Evolutionary conservation across 2,113 vertebrate species (phyloP), one percentile per base, ranked within the genome.

Genomic region (Mustela nigripes): DNA sequence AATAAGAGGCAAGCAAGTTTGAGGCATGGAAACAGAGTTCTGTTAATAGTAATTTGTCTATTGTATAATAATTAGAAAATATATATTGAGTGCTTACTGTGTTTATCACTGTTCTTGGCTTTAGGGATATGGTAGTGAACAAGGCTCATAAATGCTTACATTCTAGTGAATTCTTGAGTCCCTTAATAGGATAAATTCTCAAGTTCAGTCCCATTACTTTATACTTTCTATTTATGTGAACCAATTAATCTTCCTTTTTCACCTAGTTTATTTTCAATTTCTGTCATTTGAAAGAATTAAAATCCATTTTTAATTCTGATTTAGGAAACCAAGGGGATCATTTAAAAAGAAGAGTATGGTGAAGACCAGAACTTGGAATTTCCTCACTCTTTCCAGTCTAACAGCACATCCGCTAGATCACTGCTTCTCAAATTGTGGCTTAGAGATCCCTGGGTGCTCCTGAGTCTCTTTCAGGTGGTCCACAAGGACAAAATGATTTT

Each of bases 301-400:
- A 67, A 67, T 36, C 60, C 2, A 71, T n/a, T 92, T 36, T 69
- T 91, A 42, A 81, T 85, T 94, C 88, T 91, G 19, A 50, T 67
- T 95, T 83, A 39, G 58, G 94, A 94, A 91, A 31, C 19, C 76
- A 36, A 26, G 42, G 39, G 33, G 36, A 58, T n/a, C 15, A 58
- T 73, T 71, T 78, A 33, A 95, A 94, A 97, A 85, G 60, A 81
- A 85, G 69, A 91, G 19, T 63, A 24, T 36, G 12, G 9, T 48
- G 50, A 89, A 79, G 36, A 94, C 36, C 22, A 53, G 39, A 90
- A 39, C 73, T 74, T 19, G 48, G 42, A 78, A 88, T 76, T 36
- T 11, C 7, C 58, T 90, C 12, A n/a, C 12, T 82, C 7, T 33
- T 67, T 56, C 12, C 81, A 10, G 31, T 36, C 4, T 74, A 74